Evolutionary conservation across 2,113 vertebrate genomes (phyloP).

Genomic region (Catharus bicknelli): DNA sequence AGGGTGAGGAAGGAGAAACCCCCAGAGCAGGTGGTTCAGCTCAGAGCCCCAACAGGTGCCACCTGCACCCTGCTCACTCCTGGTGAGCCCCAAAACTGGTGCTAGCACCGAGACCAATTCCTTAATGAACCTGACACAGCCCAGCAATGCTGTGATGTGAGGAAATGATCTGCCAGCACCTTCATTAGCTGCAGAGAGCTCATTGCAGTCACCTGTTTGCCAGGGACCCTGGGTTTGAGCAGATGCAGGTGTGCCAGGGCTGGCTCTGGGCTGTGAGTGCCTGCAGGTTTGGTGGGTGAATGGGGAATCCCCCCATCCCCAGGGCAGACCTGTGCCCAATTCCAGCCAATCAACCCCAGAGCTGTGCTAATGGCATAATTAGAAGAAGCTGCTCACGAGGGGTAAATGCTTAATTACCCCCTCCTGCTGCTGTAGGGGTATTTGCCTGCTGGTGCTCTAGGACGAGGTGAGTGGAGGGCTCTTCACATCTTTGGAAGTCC

Average conservation of each 20-base stretch:
- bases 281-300: background rate
- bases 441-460: background rate
- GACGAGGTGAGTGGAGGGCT: background rate
- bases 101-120: accelerated
- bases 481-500: accelerated
- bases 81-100: accelerated
- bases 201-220: background rate
- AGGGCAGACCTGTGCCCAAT: background rate
- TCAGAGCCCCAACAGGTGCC: accelerated
- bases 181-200: background rate
- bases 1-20: background rate
- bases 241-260: background rate
- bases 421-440: accelerated
- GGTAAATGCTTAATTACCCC: background rate
- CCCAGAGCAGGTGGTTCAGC: accelerated
- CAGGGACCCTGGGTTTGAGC: background rate
- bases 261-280: background rate
- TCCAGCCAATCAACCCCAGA: background rate
- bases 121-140: accelerated
- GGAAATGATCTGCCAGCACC: background rate
- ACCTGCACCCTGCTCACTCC: background rate
- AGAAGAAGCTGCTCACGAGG: conserved; percentile 4
- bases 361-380: conserved; percentile 12
- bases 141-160: background rate
- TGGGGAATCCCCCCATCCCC: background rate